phyloP scores from a whole-genome alignment of 2,888 invertebrate species.

The Xylota sylvarum region DNA sequence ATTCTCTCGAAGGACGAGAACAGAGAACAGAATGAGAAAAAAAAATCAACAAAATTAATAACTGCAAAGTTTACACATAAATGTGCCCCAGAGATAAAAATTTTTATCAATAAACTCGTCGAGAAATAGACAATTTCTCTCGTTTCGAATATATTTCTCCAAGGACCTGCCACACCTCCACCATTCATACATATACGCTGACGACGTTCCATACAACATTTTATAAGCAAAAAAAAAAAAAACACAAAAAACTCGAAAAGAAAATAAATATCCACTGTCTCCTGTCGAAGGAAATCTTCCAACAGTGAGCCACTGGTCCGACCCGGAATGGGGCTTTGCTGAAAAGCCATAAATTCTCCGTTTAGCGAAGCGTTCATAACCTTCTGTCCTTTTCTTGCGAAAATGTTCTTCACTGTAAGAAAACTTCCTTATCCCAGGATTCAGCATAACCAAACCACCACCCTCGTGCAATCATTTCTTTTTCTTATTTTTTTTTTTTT shows the following conservation, averaged over 20 bases:
- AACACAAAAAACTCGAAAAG: constrained; percentile 13
- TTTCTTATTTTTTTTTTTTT: constrained; percentile 39
- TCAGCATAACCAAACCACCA: constrained; percentile 31
- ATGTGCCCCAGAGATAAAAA: constrained; percentile 74
- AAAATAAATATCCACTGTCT: constrained; percentile 76
- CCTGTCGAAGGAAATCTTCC: constrained; percentile 74
- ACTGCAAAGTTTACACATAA: constrained; percentile 76
- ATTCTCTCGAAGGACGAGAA: not conserved
- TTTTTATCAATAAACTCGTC: constrained; percentile 75
- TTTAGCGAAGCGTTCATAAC: constrained; percentile 77
- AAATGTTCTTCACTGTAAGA: constrained; percentile 51
- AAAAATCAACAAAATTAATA: constrained; percentile 74
- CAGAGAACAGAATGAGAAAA: constrained; percentile 10
- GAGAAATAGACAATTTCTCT: constrained; percentile 72
- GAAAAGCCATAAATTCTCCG: constrained; percentile 77
- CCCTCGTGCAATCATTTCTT: constrained; percentile 50
- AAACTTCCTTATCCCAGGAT: constrained; percentile 75
- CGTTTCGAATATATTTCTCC: constrained; percentile 69
- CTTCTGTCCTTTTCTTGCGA: constrained; percentile 74
- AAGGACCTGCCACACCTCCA: constrained; percentile 67
- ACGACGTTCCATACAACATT: constrained; percentile 51
- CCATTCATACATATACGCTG: constrained; percentile 30
- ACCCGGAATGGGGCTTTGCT: constrained; percentile 70
- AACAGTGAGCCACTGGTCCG: constrained; percentile 67
- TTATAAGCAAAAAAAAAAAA: constrained; percentile 15